These are phyloP conservation scores for Mus spretus DNA, from an alignment of 2,797 vertebrate genomes.

Conservation along the genomic window DNA sequence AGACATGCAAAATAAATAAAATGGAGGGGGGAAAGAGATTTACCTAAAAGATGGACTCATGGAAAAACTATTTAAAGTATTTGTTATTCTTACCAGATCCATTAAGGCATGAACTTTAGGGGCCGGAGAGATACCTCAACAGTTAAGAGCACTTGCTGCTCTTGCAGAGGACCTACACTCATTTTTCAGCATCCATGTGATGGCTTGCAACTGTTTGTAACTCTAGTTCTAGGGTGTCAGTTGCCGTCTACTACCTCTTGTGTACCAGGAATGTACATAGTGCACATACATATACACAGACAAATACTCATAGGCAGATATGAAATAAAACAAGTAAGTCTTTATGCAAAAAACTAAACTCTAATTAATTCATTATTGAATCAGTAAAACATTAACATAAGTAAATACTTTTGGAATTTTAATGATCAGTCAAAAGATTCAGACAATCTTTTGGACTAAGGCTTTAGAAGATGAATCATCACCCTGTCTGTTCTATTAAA, in stretches of 20 bases:
- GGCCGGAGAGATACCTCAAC: background rate
- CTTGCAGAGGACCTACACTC: background rate
- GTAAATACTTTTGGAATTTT: constrained; percentile 31
- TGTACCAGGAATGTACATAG: background rate
- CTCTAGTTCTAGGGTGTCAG: background rate
- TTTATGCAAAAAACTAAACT: background rate
- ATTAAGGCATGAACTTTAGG: background rate
- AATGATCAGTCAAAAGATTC: background rate
- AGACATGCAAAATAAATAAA: background rate
- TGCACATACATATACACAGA: background rate
- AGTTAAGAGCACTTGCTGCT: background rate
- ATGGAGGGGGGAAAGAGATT: background rate
- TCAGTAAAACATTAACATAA: background rate
- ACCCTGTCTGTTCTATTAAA: background rate
- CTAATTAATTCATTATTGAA: background rate
- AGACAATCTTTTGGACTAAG: background rate
- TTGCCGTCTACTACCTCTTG: background rate
- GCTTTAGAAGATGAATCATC: background rate
- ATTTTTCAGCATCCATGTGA: background rate
- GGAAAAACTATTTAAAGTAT: constrained; percentile 28
- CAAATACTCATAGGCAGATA: background rate
- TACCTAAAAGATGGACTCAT: background rate
- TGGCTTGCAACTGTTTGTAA: background rate
- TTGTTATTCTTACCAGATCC: background rate
- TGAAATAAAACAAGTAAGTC: background rate